Conservation (phyloP, 2,888 invertebrate genomes). For the Alsophila aescularia region DNA sequence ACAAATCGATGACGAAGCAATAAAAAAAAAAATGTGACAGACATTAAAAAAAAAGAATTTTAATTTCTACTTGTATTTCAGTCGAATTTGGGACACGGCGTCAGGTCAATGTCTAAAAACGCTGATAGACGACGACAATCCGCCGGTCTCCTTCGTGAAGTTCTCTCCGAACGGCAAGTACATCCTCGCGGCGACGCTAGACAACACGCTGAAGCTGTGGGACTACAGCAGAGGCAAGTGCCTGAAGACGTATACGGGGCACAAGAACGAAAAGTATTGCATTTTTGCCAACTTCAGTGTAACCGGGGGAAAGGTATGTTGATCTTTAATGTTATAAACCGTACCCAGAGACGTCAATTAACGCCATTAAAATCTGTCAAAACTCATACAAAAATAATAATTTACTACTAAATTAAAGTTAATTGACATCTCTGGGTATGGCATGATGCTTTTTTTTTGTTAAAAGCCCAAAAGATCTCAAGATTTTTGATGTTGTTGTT, state of each 20-base stretch:
- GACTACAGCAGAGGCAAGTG: conserved; percentile 99
- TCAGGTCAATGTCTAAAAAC: conserved; percentile 99
- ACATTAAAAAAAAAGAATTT: no score
- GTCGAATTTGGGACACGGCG: conserved; percentile 99
- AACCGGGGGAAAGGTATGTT: conserved; percentile 97
- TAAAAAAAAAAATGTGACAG: no score
- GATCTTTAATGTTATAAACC: not conserved
- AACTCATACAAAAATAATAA: no score
- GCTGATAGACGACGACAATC: conserved; percentile 99
- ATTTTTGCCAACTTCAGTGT: conserved; percentile 99
- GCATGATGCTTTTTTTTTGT: no score
- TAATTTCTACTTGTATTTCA: conserved; percentile 77
- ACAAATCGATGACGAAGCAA: no score
- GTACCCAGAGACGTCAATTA: not conserved
- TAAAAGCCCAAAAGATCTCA: no score
- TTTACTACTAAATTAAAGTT: no score
- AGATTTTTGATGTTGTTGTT: no score
- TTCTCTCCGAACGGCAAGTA: conserved; percentile 99
- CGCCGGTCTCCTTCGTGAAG: conserved; percentile 99
- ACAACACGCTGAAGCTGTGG: conserved; percentile 99
- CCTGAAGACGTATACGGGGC: conserved; percentile 98
- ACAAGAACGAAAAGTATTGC: conserved; percentile 99
- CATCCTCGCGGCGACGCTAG: conserved; percentile 98
- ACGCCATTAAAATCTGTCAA: no score
- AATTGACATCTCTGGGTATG: no score